Evolutionary conservation across 2,888 invertebrate species (phyloP).

Genomic region (Drosophila quinaria): DNA sequence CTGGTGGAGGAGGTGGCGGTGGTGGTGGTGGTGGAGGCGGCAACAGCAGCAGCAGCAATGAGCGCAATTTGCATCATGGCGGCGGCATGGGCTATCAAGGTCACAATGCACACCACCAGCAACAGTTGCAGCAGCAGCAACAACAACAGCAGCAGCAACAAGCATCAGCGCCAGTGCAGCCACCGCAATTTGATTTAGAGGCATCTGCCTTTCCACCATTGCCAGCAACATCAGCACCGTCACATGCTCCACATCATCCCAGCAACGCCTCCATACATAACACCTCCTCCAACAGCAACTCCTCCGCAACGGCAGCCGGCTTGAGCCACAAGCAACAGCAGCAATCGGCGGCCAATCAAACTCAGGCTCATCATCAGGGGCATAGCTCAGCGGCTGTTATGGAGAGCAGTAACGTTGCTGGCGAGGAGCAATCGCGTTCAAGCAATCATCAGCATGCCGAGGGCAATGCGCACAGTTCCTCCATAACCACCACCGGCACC

Average conservation of each 20-base stretch:
- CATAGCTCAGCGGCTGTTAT: conserved; percentile 25
- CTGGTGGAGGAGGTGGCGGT: conserved; percentile 34
- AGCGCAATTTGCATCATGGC: conserved; percentile 60
- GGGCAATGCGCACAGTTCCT: conserved; percentile 73
- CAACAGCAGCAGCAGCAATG: conserved; percentile 45
- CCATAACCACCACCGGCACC: conserved; percentile 43
- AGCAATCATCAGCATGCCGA: conserved; percentile 62
- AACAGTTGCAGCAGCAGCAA: conserved; percentile 64
- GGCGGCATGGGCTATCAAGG: conserved; percentile 70
- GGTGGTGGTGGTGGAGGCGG: conserved; percentile 47
- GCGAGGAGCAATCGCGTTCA: conserved; percentile 61
- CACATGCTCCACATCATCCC: conserved; percentile 53
- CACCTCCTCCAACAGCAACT: conserved; percentile 47
- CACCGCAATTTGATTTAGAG: conserved; percentile 91
- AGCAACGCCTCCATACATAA: conserved; percentile 61
- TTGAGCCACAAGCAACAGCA: conserved; percentile 32
- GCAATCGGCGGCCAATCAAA: conserved; percentile 32
- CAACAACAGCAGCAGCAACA: conserved; percentile 82
- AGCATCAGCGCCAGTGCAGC: conserved; percentile 84
- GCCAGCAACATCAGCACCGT: conserved; percentile 87
- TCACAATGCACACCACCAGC: conserved; percentile 76
- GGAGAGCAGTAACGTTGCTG: conserved; percentile 35
- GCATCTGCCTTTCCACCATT: conserved; percentile 93
- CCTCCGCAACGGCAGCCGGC: conserved; percentile 31
- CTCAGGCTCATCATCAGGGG: conserved; percentile 77